Percentiles rank a stretch among this genome's conserved stretches.
phyloP scores from a whole-genome alignment of 2,113 vertebrate genomes.

The Grus americana region DNA sequence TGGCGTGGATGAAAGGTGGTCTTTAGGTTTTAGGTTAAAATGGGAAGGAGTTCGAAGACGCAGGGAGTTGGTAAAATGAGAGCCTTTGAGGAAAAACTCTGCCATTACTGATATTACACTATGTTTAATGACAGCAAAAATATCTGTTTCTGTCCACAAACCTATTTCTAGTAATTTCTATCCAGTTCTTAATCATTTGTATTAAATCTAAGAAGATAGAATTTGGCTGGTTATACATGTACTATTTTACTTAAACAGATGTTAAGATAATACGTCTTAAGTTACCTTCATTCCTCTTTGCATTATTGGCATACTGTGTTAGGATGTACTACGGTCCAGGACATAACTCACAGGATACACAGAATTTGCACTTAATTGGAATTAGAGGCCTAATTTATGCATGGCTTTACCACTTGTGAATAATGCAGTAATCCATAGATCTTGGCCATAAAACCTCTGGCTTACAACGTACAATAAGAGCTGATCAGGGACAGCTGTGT shows the following conservation, averaged over 20 bases:
- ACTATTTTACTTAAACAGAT: not conserved
- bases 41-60: not conserved
- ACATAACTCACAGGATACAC: conserved; percentile 2
- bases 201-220: not conserved
- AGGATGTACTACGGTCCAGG: not conserved
- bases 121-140: not conserved
- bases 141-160: not conserved
- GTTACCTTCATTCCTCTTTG: conserved; percentile 1
- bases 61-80: not conserved
- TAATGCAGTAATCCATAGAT: conserved; percentile 45
- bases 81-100: not conserved
- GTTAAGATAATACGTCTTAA: not conserved
- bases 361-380: conserved; percentile 46
- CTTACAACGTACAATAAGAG: not conserved
- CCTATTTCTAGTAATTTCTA: not conserved
- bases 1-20: not conserved
- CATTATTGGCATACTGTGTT: not conserved
- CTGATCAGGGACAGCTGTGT: conserved; percentile 44
- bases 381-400: conserved; percentile 48
- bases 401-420: conserved; percentile 42
- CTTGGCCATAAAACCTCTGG: conserved; percentile 39
- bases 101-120: not conserved
- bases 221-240: not conserved
- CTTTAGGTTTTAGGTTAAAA: not conserved
- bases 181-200: not conserved